A percentile compares a stretch with the other conserved stretches of the same genome.
phyloP scores from a whole-genome alignment of 2,113 vertebrate species.

The Hippoglossus stenolepis region DNA sequence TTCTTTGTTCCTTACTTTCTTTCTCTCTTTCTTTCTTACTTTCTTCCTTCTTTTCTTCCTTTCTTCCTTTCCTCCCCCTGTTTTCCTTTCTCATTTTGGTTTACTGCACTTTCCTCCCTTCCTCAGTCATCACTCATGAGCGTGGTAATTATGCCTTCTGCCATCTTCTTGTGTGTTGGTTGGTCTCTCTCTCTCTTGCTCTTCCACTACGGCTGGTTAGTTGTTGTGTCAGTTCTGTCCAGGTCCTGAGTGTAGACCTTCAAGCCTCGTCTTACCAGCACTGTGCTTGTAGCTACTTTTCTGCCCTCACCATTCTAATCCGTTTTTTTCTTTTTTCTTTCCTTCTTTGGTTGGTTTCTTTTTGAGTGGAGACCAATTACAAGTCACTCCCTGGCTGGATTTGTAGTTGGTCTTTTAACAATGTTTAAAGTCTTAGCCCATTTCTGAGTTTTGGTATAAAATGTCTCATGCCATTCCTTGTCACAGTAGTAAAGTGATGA shows the following conservation, averaged over 20 bases:
- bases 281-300: constrained; percentile 43
- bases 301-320: constrained; percentile 20
- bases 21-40: constrained; percentile 79
- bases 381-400: constrained; percentile 10
- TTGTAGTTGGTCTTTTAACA: constrained; percentile 1
- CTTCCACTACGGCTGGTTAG: constrained; percentile 44
- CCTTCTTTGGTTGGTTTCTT: background rate
- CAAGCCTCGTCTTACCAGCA: constrained; percentile 32
- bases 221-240: constrained; percentile 88
- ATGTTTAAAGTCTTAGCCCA: background rate
- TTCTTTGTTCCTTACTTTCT: constrained; percentile 82
- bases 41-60: constrained; percentile 58
- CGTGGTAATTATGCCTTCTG: constrained; percentile 94
- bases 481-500: background rate
- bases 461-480: constrained; percentile 2
- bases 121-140: constrained; percentile 96
- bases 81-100: constrained; percentile 83
- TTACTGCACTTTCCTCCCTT: constrained; percentile 87
- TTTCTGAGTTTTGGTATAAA: constrained; percentile 8
- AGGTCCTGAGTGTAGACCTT: constrained; percentile 80
- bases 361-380: constrained; percentile 9
- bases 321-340: background rate
- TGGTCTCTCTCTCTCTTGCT: constrained; percentile 34
- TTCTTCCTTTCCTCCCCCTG: constrained; percentile 69
- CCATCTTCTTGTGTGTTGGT: constrained; percentile 82